These are phyloP conservation scores for Eurosta solidaginis DNA, from an alignment of 1,140 invertebrate genomes.

Conservation along the genomic window DNA sequence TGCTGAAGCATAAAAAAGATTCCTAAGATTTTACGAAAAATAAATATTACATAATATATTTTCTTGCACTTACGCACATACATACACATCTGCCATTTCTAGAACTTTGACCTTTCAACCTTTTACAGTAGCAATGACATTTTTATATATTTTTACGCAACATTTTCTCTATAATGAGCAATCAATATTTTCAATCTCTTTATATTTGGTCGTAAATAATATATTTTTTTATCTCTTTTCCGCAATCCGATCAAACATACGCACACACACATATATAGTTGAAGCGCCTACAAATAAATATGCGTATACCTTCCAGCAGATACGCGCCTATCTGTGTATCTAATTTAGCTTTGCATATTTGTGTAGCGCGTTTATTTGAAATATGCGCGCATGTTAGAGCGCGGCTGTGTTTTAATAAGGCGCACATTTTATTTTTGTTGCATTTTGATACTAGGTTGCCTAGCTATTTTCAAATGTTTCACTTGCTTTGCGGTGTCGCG, in stretches of 20 bases:
- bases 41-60: too few relatives aligned
- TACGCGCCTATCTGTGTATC: background rate
- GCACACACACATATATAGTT: background rate
- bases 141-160: background rate
- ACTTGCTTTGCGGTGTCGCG: too few relatives aligned
- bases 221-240: constrained; percentile 25
- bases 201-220: too few relatives aligned
- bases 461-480: too few relatives aligned
- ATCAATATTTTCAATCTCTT: too few relatives aligned
- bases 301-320: background rate
- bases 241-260: background rate
- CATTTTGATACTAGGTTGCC: too few relatives aligned
- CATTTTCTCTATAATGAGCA: too few relatives aligned
- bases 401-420: too few relatives aligned
- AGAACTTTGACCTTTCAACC: constrained; percentile 22
- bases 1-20: too few relatives aligned
- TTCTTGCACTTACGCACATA: background rate
- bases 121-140: constrained; percentile 10
- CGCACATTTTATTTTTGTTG: too few relatives aligned
- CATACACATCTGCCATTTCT: background rate
- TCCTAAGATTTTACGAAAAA: too few relatives aligned
- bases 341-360: background rate
- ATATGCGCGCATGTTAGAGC: background rate
- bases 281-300: background rate
- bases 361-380: background rate